These are phyloP conservation scores for Leptoclinus maculatus DNA, from an alignment of 2,797 vertebrate genomes.

Conservation along the genomic window DNA sequence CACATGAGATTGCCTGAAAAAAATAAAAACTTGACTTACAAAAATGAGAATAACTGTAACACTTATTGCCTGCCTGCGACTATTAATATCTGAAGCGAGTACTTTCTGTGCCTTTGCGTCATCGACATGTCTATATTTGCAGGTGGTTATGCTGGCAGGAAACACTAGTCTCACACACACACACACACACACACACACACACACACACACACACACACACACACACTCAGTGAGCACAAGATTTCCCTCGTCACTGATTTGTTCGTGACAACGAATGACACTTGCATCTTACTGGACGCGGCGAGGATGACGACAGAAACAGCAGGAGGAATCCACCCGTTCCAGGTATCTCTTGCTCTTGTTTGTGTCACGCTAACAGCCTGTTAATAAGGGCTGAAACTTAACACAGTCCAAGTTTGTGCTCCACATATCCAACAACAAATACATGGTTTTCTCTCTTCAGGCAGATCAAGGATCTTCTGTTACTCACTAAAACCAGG, in stretches of 20 bases:
- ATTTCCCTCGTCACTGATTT: not conserved
- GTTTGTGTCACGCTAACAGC: not conserved
- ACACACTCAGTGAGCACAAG: not conserved
- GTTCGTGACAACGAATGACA: not conserved
- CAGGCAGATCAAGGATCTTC: constrained; percentile 1
- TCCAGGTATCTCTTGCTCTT: not conserved
- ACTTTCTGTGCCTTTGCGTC: not conserved
- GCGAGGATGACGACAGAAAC: not conserved
- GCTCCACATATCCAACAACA: not conserved
- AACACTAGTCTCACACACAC: not conserved
- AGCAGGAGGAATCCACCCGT: not conserved
- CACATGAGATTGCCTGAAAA: no score
- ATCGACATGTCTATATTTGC: not conserved
- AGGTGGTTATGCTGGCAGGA: not conserved
- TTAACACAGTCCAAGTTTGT: not conserved
- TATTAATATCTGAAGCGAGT: not conserved
- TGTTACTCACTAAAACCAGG: not conserved
- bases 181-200: not conserved
- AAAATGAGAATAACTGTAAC: not conserved
- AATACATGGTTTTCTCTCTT: not conserved
- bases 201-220: not conserved
- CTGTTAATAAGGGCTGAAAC: not conserved
- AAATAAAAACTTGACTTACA: no score
- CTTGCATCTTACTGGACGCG: not conserved
- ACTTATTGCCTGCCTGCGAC: not conserved